These are phyloP conservation scores for Lithodes maja DNA, from an alignment of 2,888 invertebrate genomes.

Conservation along the genomic window DNA sequence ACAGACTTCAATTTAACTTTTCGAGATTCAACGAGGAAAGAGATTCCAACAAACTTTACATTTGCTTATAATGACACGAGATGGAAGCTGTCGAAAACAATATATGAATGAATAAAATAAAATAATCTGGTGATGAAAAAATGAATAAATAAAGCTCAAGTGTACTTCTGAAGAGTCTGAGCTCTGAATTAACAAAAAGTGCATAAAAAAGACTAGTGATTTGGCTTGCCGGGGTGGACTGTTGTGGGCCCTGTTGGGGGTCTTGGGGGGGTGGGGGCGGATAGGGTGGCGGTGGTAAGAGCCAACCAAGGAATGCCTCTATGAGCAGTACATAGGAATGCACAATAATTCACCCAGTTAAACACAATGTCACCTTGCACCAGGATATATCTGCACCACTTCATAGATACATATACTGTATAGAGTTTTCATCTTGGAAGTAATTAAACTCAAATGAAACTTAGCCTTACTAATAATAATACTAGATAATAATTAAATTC, in stretches of 20 bases:
- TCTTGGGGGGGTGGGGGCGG: constrained; percentile 40
- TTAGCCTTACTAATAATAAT: no score
- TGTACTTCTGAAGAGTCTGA: constrained; percentile 48
- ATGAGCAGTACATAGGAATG: no score
- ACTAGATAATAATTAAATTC: no score
- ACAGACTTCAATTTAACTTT: constrained; percentile 25
- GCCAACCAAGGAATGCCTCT: no score
- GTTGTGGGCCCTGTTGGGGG: constrained; percentile 52
- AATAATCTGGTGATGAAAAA: constrained; percentile 3
- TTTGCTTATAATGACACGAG: constrained; percentile 10
- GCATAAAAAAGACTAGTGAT: constrained; percentile 65
- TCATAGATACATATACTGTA: no score
- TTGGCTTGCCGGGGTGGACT: constrained; percentile 68
- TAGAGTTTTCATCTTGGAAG: no score
- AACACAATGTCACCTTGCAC: no score
- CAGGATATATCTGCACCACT: no score
- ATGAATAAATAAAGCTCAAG: constrained; percentile 9
- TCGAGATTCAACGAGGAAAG: constrained; percentile 64
- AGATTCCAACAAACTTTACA: constrained; percentile 55
- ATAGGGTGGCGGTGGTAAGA: constrained; percentile 43
- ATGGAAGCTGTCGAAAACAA: constrained; percentile 9
- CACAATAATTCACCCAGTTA: no score
- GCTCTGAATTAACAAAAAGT: constrained; percentile 60
- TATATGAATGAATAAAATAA: neutral
- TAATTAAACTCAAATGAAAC: no score